Evolutionary conservation across 1,140 invertebrate species (phyloP), one percentile per base, ranked within the genome.

Genomic region (Orius laevigatus): DNA sequence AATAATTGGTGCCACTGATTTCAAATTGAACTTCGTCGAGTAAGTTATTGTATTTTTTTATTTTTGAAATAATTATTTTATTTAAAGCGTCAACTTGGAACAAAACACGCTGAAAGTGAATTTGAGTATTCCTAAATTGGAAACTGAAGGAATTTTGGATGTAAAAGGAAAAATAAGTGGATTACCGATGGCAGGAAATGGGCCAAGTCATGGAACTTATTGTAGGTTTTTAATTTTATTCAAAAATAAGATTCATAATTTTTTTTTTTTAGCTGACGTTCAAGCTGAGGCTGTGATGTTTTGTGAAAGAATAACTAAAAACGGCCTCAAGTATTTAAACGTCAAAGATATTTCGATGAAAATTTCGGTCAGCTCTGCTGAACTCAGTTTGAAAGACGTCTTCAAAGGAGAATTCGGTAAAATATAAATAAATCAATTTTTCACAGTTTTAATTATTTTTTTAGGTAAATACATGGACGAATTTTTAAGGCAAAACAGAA

Each of bases 141-240:
- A 66, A 31, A 63, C 78, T 61, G 62, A 58, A 5, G 61, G 71
- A 1, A 57, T 70, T 15, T 79, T 78, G 55, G 60, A 53, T 2
- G 70, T 79, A 52, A 56, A 69, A 31, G 76, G 76, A 20, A 70
- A 66, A 55, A 72, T 79, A 38, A 57, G 79, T 49, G 69, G 78
- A 67, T 61, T 79, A 60, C 74, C 76, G 0, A 68, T 79, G 16
- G 56, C 55, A 3, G 76, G 76, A 34, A 62, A 68, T 42, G 76
- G 77, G 12, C 46, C 57, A 12, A 69, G 67, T 18, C 55, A 55
- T 43, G 70, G 71, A 33, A 76, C 77, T 56, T 73, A 69, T 51
- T 68, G 72, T 74, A 63, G 69, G 70, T 65, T 36, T 47, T 35
- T 48, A 15, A 14, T 14, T n/a, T n/a, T 10, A 33, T 16, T 34